Conservation (phyloP, 2,113 vertebrate species). For the Lophius piscatorius region DNA sequence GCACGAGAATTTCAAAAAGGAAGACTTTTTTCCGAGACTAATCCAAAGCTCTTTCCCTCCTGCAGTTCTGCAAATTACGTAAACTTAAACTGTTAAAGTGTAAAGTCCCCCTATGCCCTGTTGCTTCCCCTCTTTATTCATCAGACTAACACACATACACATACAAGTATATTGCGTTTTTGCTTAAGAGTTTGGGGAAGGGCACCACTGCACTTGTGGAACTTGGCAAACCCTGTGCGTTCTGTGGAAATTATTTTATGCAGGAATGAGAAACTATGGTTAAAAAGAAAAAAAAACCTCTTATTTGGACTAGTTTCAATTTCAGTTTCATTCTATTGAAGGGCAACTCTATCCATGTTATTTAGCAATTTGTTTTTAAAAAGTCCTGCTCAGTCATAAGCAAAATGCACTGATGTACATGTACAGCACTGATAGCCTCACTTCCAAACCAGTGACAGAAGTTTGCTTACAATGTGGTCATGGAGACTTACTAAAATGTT, state of each 20-base stretch:
- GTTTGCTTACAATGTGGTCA: too few relatives aligned
- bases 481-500: too few relatives aligned
- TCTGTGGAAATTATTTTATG: constrained; percentile 24
- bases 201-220: constrained; percentile 25
- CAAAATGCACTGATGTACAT: too few relatives aligned
- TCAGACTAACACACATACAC: constrained; percentile 54
- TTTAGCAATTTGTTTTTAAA: too few relatives aligned
- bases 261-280: background rate
- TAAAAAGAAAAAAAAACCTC: too few relatives aligned
- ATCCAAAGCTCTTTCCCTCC: constrained; percentile 35
- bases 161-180: constrained; percentile 53
- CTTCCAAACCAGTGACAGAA: too few relatives aligned
- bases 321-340: too few relatives aligned
- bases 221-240: constrained; percentile 20
- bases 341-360: too few relatives aligned
- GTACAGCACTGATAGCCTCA: too few relatives aligned
- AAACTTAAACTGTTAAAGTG: constrained; percentile 74
- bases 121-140: constrained; percentile 72
- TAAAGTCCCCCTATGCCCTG: constrained; percentile 64
- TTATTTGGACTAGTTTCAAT: too few relatives aligned
- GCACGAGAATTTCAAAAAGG: constrained; percentile 31
- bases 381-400: too few relatives aligned
- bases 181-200: constrained; percentile 51
- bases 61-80: constrained; percentile 61
- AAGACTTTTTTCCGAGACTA: constrained; percentile 35